Conservation (phyloP, 2,797 vertebrate species). For the Hypotaenidia okinawae region DNA sequence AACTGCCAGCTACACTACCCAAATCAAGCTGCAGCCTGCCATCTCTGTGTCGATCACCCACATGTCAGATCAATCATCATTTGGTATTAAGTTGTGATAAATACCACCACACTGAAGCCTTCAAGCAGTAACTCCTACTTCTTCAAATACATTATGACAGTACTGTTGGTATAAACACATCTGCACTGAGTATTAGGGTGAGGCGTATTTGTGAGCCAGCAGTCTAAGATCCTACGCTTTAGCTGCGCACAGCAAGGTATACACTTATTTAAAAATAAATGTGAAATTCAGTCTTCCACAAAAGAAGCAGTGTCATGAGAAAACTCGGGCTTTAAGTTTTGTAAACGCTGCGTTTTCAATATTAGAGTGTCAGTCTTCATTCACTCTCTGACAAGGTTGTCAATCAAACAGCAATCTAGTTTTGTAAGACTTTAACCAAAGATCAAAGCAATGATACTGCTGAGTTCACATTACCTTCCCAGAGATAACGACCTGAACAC, state of each 20-base stretch:
- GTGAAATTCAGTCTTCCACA: conserved; percentile 73
- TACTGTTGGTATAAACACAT: conserved; percentile 5
- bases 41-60: background rate
- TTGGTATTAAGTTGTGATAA: conserved; percentile 40
- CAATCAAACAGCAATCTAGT: conserved; percentile 79
- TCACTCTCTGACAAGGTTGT: conserved; percentile 79
- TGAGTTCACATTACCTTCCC: conserved; percentile 78
- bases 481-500: conserved; percentile 68
- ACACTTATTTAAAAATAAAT: conserved; percentile 66
- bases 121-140: background rate
- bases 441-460: conserved; percentile 81
- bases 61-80: background rate
- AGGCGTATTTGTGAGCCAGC: background rate
- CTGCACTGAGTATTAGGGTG: background rate
- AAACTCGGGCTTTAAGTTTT: conserved; percentile 72
- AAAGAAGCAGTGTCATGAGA: conserved; percentile 78
- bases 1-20: background rate
- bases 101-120: background rate
- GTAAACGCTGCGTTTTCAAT: conserved; percentile 78
- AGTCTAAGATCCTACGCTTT: background rate
- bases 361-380: conserved; percentile 83
- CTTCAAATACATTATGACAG: background rate
- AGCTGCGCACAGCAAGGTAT: conserved; percentile 41
- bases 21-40: background rate
- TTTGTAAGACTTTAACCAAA: conserved; percentile 78